A percentile compares a stretch with the other conserved stretches of the same genome.
phyloP scores from a whole-genome alignment of 2,113 vertebrate genomes.

The Aythya baeri region DNA sequence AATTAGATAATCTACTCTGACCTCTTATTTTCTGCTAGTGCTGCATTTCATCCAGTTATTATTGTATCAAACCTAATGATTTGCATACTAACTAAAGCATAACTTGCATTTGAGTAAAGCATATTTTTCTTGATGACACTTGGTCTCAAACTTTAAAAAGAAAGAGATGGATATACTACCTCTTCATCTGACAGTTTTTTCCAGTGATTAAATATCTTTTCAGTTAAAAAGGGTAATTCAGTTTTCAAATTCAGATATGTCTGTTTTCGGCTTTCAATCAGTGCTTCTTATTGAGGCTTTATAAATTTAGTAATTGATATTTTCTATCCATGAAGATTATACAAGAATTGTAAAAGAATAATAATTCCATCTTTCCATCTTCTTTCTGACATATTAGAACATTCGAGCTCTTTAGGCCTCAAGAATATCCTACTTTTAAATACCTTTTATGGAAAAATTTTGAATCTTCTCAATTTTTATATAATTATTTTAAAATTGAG shows the following conservation, averaged over 20 bases:
- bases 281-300: neutral
- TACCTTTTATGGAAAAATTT: neutral
- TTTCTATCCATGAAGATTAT: neutral
- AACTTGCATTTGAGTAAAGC: neutral
- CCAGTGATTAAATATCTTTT: neutral
- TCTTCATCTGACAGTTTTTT: neutral
- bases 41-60: neutral
- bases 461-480: neutral
- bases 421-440: neutral
- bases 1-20: neutral
- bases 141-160: neutral
- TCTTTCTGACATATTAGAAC: neutral
- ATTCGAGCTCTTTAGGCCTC: neutral
- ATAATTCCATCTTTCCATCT: neutral
- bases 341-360: neutral
- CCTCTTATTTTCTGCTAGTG: neutral
- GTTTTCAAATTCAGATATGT: neutral
- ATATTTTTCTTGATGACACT: neutral
- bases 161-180: neutral
- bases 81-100: neutral
- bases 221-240: neutral
- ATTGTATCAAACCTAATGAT: neutral
- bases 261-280: neutral
- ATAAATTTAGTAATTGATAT: neutral
- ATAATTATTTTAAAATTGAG: neutral